Percentiles rank a stretch among this genome's conserved stretches.
phyloP scores from a whole-genome alignment of 2,113 vertebrate genomes.

The Anguilla rostrata region DNA sequence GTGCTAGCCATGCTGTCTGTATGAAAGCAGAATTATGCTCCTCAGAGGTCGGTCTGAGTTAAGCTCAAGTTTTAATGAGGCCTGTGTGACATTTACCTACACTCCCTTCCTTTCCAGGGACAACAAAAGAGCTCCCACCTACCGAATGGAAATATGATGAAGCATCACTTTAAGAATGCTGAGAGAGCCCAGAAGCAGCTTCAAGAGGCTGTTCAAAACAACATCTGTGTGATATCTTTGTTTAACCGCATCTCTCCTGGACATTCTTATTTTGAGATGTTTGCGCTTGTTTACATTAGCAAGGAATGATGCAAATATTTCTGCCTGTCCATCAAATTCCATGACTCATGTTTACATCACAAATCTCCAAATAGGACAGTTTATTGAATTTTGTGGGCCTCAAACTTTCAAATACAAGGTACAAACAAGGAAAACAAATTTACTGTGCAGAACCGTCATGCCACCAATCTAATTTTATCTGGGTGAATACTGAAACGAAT shows the following conservation, averaged over 20 bases:
- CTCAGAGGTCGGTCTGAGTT: slow-evolving; percentile 7
- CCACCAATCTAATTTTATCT: background rate
- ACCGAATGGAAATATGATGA: slow-evolving; percentile 34
- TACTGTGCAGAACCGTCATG: background rate
- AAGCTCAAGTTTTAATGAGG: slow-evolving; percentile 33
- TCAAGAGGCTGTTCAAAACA: slow-evolving; percentile 21
- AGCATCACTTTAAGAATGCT: slow-evolving; percentile 3
- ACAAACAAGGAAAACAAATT: background rate
- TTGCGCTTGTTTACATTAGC: background rate
- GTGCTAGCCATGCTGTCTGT: background rate
- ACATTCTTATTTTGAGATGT: background rate
- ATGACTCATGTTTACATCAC: background rate
- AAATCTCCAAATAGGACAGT: background rate
- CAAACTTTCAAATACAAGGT: background rate
- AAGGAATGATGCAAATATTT: background rate
- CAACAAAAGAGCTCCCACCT: slow-evolving; percentile 8
- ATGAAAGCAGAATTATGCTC: slow-evolving; percentile 4
- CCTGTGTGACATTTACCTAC: slow-evolving; percentile 42
- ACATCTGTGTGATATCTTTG: slow-evolving; percentile 28
- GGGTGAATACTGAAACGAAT: background rate
- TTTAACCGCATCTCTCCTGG: slow-evolving; percentile 24
- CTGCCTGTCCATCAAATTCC: background rate
- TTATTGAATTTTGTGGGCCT: background rate
- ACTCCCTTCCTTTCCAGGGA: slow-evolving; percentile 16
- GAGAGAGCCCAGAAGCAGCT: slow-evolving; percentile 19